Evolutionary conservation across 2,113 vertebrate genomes (phyloP).

Genomic region (Oryzias javanicus): DNA sequence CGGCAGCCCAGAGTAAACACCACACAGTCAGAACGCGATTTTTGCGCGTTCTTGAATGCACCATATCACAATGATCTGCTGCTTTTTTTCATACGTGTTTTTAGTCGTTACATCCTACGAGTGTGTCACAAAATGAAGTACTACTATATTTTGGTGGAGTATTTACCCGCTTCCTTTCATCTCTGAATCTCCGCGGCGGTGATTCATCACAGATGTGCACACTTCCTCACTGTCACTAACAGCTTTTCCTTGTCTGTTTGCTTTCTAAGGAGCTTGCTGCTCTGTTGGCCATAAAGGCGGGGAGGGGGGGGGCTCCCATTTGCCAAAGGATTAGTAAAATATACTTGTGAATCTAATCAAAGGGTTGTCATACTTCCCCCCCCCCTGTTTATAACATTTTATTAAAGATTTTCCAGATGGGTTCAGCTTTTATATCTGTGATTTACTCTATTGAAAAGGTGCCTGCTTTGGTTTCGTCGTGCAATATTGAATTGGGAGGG

Average conservation of each 20-base stretch:
- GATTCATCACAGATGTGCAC: slow-evolving; percentile 36
- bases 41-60: too few species aligned
- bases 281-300: slow-evolving; percentile 58
- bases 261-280: slow-evolving; percentile 46
- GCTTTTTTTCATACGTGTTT: too few species aligned
- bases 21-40: too few species aligned
- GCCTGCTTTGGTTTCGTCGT: slow-evolving; percentile 41
- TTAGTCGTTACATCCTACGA: too few species aligned
- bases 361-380: slow-evolving; percentile 57
- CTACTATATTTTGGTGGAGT: too few species aligned
- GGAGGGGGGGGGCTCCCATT: slow-evolving; percentile 28
- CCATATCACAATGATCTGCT: too few species aligned
- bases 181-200: not conserved
- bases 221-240: slow-evolving; percentile 47
- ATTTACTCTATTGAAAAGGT: slow-evolving; percentile 52
- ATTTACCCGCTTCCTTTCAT: not conserved
- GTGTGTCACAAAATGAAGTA: too few species aligned
- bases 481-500: slow-evolving; percentile 48
- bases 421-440: slow-evolving; percentile 40
- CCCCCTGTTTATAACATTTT: slow-evolving; percentile 1
- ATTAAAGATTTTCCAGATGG: slow-evolving; percentile 36
- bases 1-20: too few species aligned
- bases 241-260: slow-evolving; percentile 30
- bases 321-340: slow-evolving; percentile 53
- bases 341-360: slow-evolving; percentile 34